Evolutionary conservation across 2,113 vertebrate genomes (phyloP).

Genomic region (Neolamprologus hecqui): DNA sequence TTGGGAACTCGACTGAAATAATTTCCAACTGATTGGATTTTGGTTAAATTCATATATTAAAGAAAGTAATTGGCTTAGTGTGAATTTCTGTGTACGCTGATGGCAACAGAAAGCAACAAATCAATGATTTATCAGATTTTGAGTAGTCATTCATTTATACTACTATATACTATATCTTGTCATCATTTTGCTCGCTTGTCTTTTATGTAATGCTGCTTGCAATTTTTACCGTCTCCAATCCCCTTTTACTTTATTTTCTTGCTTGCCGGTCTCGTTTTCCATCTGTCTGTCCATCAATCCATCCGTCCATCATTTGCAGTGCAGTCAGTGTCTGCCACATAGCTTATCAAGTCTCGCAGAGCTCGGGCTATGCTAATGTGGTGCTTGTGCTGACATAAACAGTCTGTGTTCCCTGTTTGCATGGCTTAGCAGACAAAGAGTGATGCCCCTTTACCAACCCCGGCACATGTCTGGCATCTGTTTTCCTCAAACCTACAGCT

Average conservation of each 20-base stretch:
- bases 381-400: constrained; percentile 49
- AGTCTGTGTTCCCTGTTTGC: constrained; percentile 39
- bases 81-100: neutral
- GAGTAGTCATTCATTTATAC: neutral
- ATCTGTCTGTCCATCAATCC: neutral
- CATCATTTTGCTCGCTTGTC: neutral
- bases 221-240: neutral
- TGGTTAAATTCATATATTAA: neutral
- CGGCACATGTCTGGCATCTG: constrained; percentile 29
- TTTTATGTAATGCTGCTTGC: neutral
- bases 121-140: neutral
- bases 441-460: constrained; percentile 21
- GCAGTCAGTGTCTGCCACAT: constrained; percentile 5
- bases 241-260: neutral
- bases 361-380: constrained; percentile 33
- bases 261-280: neutral
- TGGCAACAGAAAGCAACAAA: neutral
- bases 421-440: constrained; percentile 40
- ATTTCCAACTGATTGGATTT: neutral
- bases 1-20: neutral
- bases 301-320: neutral
- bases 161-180: neutral
- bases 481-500: constrained; percentile 32
- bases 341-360: constrained; percentile 38
- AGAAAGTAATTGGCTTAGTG: neutral